Evolutionary conservation across 2,888 invertebrate genomes (phyloP), one percentile per base, ranked within the genome.

Genomic region (Harmothoe impar): DNA sequence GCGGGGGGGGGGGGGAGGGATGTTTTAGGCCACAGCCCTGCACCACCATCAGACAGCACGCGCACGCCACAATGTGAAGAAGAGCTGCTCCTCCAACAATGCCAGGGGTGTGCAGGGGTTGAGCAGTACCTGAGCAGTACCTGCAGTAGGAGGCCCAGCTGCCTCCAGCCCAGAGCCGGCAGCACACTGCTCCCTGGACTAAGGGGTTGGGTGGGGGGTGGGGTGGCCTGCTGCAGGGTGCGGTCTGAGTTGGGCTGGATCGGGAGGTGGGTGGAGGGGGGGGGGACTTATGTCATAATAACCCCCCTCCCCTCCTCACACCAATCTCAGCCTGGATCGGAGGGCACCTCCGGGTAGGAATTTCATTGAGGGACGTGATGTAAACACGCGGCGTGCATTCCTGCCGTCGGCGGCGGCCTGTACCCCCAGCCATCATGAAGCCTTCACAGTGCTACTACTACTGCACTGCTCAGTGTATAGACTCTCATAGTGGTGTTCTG

Each of bases 341-440:
- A 43, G 43, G 43, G 5, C 43, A 43, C 43, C 43, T 10, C 62
- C 15, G n/a, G 62, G 23, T 62, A 81, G 81, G 81, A 81, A 81
- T 81, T 81, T 81, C 81, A 81, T 81, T 81, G 43, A 81, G 81
- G 23, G 81, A 43, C 43, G 35, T 81, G 81, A 81, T 81, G 81
- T 81, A 81, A 81, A 81, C 81, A 43, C 81, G 15, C 33, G 5
- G 33, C 31, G 77, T 77, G 77, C 77, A 77, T 72, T 25, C 43
- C 62, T 81, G 62, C 54, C 23, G 56, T 86, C 62, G 3, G 33
- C 17, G 52, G 29, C 20, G 77, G 43, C 51, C 78, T 62, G 23
- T 68, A 54, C 86, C 7, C 43, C 68, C 62, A n/a, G 35, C 62
- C 56, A 56, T 5, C 12, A 86, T 10, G 51, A 52, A 15, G 43